Conservation (phyloP, 2,888 invertebrate species). For the Athalia rosae region DNA sequence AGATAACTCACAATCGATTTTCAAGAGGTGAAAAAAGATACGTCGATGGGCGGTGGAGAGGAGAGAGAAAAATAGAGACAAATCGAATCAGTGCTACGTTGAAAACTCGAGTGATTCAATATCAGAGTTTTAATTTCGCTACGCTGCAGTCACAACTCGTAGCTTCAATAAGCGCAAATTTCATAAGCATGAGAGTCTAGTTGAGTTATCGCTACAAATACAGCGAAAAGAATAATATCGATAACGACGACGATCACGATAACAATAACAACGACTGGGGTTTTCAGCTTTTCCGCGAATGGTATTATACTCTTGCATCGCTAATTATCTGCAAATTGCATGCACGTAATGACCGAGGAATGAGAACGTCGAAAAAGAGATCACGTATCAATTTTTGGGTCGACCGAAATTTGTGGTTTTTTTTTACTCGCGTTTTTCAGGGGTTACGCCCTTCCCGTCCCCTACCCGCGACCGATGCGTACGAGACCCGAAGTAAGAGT, state of each 20-base stretch:
- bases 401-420: too few relatives aligned
- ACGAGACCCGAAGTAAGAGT: not conserved
- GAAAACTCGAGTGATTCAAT: constrained; percentile 12
- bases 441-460: too few relatives aligned
- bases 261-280: too few relatives aligned
- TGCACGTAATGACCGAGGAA: too few relatives aligned
- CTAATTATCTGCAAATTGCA: too few relatives aligned
- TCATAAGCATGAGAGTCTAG: not conserved
- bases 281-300: too few relatives aligned
- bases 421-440: too few relatives aligned
- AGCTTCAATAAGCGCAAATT: not conserved
- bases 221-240: not conserved
- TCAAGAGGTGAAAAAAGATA: not conserved
- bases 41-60: not conserved
- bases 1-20: constrained; percentile 13
- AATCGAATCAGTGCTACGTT: constrained; percentile 10
- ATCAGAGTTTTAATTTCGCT: constrained; percentile 5
- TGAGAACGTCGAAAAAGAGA: too few relatives aligned
- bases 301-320: too few relatives aligned
- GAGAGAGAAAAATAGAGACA: not conserved
- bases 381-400: too few relatives aligned
- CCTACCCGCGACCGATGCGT: not conserved
- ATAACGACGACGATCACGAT: not conserved
- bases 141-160: not conserved
- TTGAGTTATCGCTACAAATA: constrained; percentile 2